Evolutionary conservation across 1,140 invertebrate species (phyloP), one percentile per base, ranked within the genome.

Genomic region (Sarcophaga peregrina): DNA sequence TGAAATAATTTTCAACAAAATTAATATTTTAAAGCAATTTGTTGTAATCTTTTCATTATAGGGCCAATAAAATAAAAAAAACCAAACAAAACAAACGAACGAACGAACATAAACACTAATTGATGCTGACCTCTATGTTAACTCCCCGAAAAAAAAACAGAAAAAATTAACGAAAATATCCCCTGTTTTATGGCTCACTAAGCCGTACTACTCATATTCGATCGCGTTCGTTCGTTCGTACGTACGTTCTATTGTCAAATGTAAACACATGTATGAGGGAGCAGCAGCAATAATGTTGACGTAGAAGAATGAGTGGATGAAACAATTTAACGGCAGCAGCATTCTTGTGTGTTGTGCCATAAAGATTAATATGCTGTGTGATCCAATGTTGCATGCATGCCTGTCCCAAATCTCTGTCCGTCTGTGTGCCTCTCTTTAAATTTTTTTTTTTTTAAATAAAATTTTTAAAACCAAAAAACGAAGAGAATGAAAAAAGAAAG

Each of bases 101-200:
- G 47, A 76, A 52, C 37, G 75, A 78, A 78, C 48, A 78, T 78
- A 48, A 78, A 78, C 75, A 78, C 75, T 78, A 78, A 78, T 78
- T 78, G 75, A 78, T 52, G 75, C 75, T 47, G 75, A 78, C 75
- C 75, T 78, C 75, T 78, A 50, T 20, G 75, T 47, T 20, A 78
- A 78, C 75, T 78, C 75, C 75, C 75, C 75, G 50, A 52, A 50
- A 76, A 17, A 17, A 9, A n/a, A 17, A 9, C 15, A 15, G 4
- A 68, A 68, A 15, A 68, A 68, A 7, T 1, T 37, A 37, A n/a
- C 58, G 7, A 68, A 68, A 13, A 7, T 25, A 72, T 72, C 9
- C 17, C 17, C 62, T 52, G 47, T 25, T 68, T 9, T 68, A 68
- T 68, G 62, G 17, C 58, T 68, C 62, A 68, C 62, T 68, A 68